Evolutionary conservation across 2,113 vertebrate species (phyloP), one percentile per base, ranked within the genome.

Genomic region (Tylochromis polylepis): DNA sequence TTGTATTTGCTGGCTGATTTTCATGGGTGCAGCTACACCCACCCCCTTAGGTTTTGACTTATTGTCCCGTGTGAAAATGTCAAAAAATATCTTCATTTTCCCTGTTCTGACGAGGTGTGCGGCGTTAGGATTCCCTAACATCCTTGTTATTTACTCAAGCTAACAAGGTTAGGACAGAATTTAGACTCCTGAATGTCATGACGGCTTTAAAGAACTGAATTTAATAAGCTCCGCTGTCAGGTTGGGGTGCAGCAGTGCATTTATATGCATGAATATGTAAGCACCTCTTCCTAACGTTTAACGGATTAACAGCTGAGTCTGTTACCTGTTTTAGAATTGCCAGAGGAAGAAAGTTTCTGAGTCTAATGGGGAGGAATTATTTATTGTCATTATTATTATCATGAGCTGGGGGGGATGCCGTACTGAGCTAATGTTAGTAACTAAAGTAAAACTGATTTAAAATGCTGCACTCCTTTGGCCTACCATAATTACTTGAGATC

Each of bases 201-300:
- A 51, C 57, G 87, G 90, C 91, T 95, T 95, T 94, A 87, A 92
- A 95, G 91, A 94, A 93, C 31, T 89, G 79, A 89, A 93, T 95
- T 94, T 94, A 95, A 96, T 95, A 95, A 95, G 92, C 92, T 92
- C 94, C 92, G 92, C 92, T 94, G 91, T 95, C 93, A 94, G 92
- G 87, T 86, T 80, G 88, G 85, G 92, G 87, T 90, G 91, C 88
- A 89, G 91, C 83, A 80, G 70, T 79, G 72, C 93, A 94, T 95
- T 94, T 95, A 94, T 93, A 92, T 86, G 93, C 91, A 96, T 94
- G 93, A 95, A 92, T 93, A 93, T 91, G 62, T 87, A 87, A 93
- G 83, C 84, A 53, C 85, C 27, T 91, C 87, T 88, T 90, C 91
- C 89, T 86, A 90, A 88, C 85, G 88, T 92, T 92, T 91, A 89